Evolutionary conservation across 2,888 invertebrate species (phyloP).

Genomic region (Troides helena): DNA sequence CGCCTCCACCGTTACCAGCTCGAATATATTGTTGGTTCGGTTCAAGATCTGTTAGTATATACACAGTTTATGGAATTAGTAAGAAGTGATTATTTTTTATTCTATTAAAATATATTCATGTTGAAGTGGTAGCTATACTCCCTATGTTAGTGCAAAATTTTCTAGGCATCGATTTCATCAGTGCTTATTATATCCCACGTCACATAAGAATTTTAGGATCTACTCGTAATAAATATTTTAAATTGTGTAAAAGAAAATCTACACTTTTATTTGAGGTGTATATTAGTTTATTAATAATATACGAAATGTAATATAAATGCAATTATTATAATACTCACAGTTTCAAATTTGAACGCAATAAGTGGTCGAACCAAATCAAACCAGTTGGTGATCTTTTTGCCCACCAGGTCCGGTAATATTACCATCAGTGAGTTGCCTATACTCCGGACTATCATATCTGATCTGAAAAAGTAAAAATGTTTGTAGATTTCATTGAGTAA

Average conservation of each 20-base stretch:
- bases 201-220: too few species aligned
- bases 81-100: neutral
- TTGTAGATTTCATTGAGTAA: too few species aligned
- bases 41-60: constrained; percentile 87
- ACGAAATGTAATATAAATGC: too few species aligned
- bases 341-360: constrained; percentile 96
- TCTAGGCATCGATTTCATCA: too few species aligned
- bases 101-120: too few species aligned
- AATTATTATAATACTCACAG: constrained; percentile 82
- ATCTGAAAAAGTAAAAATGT: constrained; percentile 56
- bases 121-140: too few species aligned
- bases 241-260: too few species aligned
- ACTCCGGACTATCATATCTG: constrained; percentile 92
- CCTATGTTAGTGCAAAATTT: too few species aligned
- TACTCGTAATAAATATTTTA: too few species aligned
- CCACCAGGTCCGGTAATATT: constrained; percentile 91
- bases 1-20: constrained; percentile 93
- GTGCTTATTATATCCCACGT: too few species aligned
- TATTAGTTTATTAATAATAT: too few species aligned
- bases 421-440: constrained; percentile 95
- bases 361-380: constrained; percentile 95
- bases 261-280: too few species aligned
- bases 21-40: constrained; percentile 98
- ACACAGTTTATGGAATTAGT: neutral
- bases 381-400: constrained; percentile 94